These are phyloP conservation scores for Acrocyrtus sp. DNA, from an alignment of 2,888 invertebrate genomes.

Conservation along the genomic window DNA sequence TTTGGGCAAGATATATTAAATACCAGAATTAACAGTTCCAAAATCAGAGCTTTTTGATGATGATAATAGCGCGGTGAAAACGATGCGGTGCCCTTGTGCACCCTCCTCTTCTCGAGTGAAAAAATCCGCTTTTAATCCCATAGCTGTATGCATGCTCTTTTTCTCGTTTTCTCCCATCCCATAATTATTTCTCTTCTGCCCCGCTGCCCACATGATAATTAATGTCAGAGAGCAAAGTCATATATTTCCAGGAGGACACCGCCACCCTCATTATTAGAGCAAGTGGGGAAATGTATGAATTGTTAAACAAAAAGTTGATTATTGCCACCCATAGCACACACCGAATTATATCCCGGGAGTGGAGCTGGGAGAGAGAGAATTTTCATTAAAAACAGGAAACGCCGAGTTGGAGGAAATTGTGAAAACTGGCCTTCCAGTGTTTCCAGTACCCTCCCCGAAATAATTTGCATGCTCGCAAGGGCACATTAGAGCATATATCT, in stretches of 20 bases:
- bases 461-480: no score
- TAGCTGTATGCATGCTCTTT: no score
- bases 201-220: conserved; percentile 62
- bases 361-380: conserved; percentile 18
- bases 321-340: conserved; percentile 14
- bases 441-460: background rate
- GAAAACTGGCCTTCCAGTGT: background rate
- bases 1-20: no score
- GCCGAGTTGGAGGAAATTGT: conserved; percentile 57
- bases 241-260: no score
- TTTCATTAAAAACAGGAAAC: conserved; percentile 63
- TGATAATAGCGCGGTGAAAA: no score
- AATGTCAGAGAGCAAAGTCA: conserved; percentile 59
- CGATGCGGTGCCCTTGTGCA: no score
- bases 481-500: no score
- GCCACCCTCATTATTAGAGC: conserved; percentile 55
- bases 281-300: conserved; percentile 60
- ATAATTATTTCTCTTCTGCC: conserved; percentile 63
- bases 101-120: no score
- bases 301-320: conserved; percentile 63
- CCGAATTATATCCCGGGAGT: background rate
- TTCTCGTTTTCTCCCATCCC: background rate
- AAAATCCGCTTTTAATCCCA: no score
- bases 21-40: no score
- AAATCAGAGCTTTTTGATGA: no score